Evolutionary conservation across 2,113 vertebrate species (phyloP), one percentile per base, ranked within the genome.

Genomic region (Leucopternis melanops): DNA sequence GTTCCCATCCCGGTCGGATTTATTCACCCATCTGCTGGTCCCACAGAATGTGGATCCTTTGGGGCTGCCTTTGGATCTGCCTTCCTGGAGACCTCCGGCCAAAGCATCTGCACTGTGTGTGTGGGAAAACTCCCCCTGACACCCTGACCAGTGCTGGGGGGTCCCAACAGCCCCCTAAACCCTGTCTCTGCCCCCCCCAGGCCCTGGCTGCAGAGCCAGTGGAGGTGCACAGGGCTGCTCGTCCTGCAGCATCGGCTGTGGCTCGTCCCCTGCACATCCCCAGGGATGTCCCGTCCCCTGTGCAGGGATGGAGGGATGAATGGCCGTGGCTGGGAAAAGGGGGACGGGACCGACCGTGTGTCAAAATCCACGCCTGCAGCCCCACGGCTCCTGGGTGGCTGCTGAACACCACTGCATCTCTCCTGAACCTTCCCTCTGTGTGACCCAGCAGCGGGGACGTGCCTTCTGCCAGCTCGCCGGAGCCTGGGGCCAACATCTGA

Each of bases 201-300:
- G 27, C 11, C 25, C 42, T 45, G 55, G 45, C 47, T 59, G 52
- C 0, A 3, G 54, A 54, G 21, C 47, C 45, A 58, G 31, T 0
- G 1, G 36, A 52, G 45, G 12, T 15, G 27, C 40, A 10, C 13
- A 11, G 32, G 22, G 58, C 29, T 72, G 66, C 42, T 44, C 5
- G 0, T 38, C 81, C 74, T 5, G 1, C 55, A 34, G 66, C 40
- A 32, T 8, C 3, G 0, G 4, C 65, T 3, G 58, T 0, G 1
- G 10, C 45, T 73, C 5, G 0, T 49, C 23, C 66, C 16, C 27
- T 62, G 40, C 57, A 5, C 18, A 2, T 26, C 52, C 66, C 23
- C 17, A 18, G 45, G 45, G 47, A 23, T 10, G 26, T 32, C 34
- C 18, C 2, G 1, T 20, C 21, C 12, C 26, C 16, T 0, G 1